These are phyloP conservation scores for Anser brachyrhynchus DNA, from an alignment of 2,113 vertebrate genomes.

Conservation along the genomic window DNA sequence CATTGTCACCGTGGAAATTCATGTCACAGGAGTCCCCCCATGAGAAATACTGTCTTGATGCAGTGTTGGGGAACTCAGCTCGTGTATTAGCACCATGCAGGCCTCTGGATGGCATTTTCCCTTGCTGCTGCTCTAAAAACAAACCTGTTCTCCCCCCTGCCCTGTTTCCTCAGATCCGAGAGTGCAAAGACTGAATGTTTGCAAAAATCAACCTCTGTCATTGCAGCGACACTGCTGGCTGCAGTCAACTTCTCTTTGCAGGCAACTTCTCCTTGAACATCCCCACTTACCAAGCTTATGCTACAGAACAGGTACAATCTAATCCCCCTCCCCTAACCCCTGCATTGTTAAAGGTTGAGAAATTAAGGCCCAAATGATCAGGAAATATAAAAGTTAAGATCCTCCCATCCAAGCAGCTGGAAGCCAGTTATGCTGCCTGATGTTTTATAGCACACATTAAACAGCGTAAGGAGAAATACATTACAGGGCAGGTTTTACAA, in stretches of 20 bases:
- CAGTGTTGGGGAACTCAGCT: background rate
- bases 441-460: background rate
- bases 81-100: background rate
- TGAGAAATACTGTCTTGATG: background rate
- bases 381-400: background rate
- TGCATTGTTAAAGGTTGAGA: background rate
- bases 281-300: background rate
- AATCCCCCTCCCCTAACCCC: background rate
- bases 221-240: background rate
- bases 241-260: background rate
- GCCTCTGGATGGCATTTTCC: background rate
- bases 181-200: background rate
- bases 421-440: fast-evolving
- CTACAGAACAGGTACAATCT: background rate
- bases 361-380: background rate
- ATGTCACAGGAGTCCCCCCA: background rate
- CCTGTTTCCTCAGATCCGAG: fast-evolving
- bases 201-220: background rate
- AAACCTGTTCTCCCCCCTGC: background rate
- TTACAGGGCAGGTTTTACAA: background rate
- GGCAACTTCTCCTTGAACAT: background rate
- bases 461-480: background rate
- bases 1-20: background rate
- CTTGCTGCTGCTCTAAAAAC: background rate
- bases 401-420: background rate